Conservation (phyloP, 1,140 invertebrate genomes). For the Anoplolepis gracilipes region DNA sequence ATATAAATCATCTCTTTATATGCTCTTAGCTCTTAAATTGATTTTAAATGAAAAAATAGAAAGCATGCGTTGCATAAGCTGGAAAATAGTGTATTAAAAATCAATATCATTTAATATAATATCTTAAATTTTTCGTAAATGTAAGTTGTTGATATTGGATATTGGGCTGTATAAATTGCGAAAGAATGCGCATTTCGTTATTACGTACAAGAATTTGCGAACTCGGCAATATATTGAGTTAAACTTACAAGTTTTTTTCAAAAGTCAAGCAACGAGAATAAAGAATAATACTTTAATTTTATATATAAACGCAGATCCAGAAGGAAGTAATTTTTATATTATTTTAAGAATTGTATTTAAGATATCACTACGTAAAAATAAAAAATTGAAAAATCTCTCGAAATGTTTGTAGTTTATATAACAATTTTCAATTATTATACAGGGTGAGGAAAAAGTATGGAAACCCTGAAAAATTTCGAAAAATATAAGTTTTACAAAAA, state of each 20-base stretch:
- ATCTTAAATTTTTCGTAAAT: not conserved
- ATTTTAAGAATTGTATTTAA: no score
- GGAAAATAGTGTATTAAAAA: not conserved
- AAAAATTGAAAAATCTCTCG: no score
- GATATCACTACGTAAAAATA: no score
- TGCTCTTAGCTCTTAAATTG: not conserved
- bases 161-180: not conserved
- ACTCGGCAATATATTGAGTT: slow-evolving; percentile 35
- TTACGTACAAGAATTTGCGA: slow-evolving; percentile 53
- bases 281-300: slow-evolving; percentile 23
- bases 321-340: no score
- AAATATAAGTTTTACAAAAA: no score
- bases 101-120: not conserved
- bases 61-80: not conserved
- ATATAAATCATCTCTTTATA: not conserved
- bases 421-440: no score
- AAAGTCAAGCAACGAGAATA: not conserved
- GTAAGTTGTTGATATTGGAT: slow-evolving; percentile 3
- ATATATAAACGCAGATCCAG: no score
- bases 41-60: not conserved
- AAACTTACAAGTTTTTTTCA: slow-evolving; percentile 22
- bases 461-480: no score
- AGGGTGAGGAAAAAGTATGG: no score
- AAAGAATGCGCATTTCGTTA: slow-evolving; percentile 42
- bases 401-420: no score